Conservation (phyloP, 2,888 invertebrate species). For the Cantharis flavilabris region DNA sequence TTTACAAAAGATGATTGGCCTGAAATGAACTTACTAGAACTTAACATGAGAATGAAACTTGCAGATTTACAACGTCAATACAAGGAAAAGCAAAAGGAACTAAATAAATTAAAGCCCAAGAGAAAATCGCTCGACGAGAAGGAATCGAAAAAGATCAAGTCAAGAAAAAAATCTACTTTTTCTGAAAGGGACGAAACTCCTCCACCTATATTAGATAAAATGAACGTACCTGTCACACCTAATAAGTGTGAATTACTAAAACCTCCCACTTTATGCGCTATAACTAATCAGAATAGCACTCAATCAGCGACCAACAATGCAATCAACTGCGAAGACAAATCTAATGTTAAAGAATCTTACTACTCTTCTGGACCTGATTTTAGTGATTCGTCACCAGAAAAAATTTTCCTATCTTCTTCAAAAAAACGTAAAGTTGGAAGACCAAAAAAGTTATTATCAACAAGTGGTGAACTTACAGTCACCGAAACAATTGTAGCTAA, state of each 20-base stretch:
- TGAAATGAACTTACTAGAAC: conserved; percentile 73
- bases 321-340: not conserved
- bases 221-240: conserved; percentile 42
- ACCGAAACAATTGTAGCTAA: conserved; percentile 85
- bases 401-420: conserved; percentile 47
- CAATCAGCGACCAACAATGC: not conserved
- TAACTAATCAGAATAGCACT: conserved; percentile 21
- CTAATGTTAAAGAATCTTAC: conserved; percentile 14
- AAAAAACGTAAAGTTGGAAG: conserved; percentile 84
- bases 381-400: conserved; percentile 43
- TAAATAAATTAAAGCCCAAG: conserved; percentile 69
- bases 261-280: conserved; percentile 53
- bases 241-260: conserved; percentile 49
- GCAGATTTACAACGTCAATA: conserved; percentile 82
- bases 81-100: conserved; percentile 80
- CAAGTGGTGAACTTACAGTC: conserved; percentile 61
- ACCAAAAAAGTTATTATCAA: conserved; percentile 70
- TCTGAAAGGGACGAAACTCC: conserved; percentile 48
- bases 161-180: conserved; percentile 55
- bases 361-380: conserved; percentile 35
- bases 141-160: conserved; percentile 56
- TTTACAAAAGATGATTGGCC: conserved; percentile 52
- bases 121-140: conserved; percentile 32
- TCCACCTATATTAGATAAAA: conserved; percentile 50
- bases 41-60: conserved; percentile 79